These are phyloP conservation scores for Characodon lateralis DNA, from an alignment of 2,797 vertebrate genomes.

Conservation along the genomic window DNA sequence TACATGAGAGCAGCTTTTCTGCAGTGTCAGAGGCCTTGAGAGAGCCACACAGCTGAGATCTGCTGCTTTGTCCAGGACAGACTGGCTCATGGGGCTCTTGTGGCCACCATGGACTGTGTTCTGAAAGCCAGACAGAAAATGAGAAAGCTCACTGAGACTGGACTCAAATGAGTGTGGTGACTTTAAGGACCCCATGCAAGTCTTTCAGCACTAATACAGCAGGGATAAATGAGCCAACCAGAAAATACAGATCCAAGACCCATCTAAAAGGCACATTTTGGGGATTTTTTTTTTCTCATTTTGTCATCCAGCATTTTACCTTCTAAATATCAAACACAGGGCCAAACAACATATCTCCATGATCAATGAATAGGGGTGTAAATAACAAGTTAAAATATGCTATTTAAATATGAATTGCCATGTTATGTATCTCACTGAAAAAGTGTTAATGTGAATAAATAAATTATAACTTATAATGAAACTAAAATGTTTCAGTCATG, in stretches of 20 bases:
- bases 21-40: constrained; percentile 51
- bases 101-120: not conserved
- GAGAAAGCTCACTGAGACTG: constrained; percentile 4
- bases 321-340: not conserved
- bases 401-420: constrained; percentile 78
- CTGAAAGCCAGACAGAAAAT: not conserved
- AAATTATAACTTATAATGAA: constrained; percentile 76
- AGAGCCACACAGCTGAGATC: constrained; percentile 61
- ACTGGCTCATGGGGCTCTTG: not conserved
- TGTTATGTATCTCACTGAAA: constrained; percentile 64
- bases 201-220: not conserved
- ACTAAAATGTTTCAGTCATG: constrained; percentile 67
- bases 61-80: not conserved
- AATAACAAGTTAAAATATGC: constrained; percentile 71
- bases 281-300: constrained; percentile 1
- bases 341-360: constrained; percentile 2
- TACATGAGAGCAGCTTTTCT: constrained; percentile 17
- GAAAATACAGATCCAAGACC: constrained; percentile 1
- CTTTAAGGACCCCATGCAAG: constrained; percentile 4
- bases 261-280: constrained; percentile 1
- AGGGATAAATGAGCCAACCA: not conserved
- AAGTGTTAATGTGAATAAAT: constrained; percentile 68
- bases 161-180: constrained; percentile 2
- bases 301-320: constrained; percentile 2
- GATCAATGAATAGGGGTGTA: constrained; percentile 62